Evolutionary conservation across 2,888 invertebrate genomes (phyloP), one percentile per base, ranked within the genome.

Genomic region (Embidobia sp.): DNA sequence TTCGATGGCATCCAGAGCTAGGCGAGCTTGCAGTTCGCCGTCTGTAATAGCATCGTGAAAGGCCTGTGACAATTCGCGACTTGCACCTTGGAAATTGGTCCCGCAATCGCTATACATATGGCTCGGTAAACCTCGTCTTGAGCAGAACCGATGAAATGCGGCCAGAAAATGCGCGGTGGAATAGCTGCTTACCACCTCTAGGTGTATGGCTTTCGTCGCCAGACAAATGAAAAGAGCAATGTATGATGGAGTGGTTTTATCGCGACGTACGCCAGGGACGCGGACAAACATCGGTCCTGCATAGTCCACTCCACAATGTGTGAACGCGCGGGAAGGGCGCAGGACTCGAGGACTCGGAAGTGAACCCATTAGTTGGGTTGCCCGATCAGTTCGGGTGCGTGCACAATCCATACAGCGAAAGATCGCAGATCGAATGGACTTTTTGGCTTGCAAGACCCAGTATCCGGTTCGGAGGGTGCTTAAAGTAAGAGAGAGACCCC

Each of bases 201-300:
- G 11, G 26, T 67, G 31, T 1, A 31, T 7, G 2, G 48, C 29
- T 18, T 31, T 48, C 10, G 18, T 15, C 8, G 53, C 35, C 1
- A 70, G 53, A 15, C 70, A 77, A 2, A 77, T 18, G 15, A 75
- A 75, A 0, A 75, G 5, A 3, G 73, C 67, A n/a, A 73, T 37
- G 16, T 77, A 77, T 0, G 67, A 63, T 6, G 55, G 33, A 10
- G 57, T 22, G 6, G 78, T 3, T 4, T 35, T 29, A 0, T 19
- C 18, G 1, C 75, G 66, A 0, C 70, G 64, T 11, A 70, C 75
- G n/a, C 40, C 46, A 8, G 57, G n/a, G 2, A 42, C 31, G 0
- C 73, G 61, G 0, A 77, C 26, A 1, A 13, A 13, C 7, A 73
- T 18, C 7, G 78, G 78, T 0, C 75, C 74, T 0, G 78, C 75